Evolutionary conservation across 2,113 vertebrate genomes (phyloP).

Genomic region (Marmota flaviventris): DNA sequence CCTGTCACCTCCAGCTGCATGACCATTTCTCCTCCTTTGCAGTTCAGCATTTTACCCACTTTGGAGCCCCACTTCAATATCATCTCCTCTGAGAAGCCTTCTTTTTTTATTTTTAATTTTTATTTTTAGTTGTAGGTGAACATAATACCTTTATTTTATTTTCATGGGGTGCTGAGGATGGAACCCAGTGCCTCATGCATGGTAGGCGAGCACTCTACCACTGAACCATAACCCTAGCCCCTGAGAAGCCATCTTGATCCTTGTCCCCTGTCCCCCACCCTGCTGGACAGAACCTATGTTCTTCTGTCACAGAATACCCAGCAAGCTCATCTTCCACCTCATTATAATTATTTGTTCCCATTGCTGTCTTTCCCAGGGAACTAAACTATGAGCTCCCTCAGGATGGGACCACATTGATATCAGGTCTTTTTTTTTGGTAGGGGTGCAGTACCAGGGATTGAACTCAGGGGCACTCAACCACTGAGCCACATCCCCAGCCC

Average conservation of each 20-base stretch:
- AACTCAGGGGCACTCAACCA: too few relatives aligned
- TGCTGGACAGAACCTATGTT: neutral
- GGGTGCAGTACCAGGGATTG: too few relatives aligned
- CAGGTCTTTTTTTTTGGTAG: neutral
- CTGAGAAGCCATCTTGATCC: neutral
- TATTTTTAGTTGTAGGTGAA: too few relatives aligned
- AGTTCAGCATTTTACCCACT: neutral
- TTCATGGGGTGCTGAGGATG: too few relatives aligned
- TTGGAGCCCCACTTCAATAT: neutral
- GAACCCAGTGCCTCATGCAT: too few relatives aligned
- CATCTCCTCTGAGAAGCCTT: neutral
- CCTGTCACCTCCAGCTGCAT: neutral
- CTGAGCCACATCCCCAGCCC: too few relatives aligned
- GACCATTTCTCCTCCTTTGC: neutral
- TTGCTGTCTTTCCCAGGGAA: neutral
- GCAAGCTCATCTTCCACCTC: neutral
- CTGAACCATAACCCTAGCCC: too few relatives aligned
- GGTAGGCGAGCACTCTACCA: too few relatives aligned
- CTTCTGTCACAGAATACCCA: neutral
- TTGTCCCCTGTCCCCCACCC: neutral
- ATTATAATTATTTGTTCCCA: neutral
- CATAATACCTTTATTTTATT: too few relatives aligned
- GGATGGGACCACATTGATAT: neutral
- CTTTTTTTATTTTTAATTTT: too few relatives aligned
- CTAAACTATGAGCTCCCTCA: neutral